Evolutionary conservation across 2,113 vertebrate species (phyloP).

Genomic region (Peromyscus leucopus): DNA sequence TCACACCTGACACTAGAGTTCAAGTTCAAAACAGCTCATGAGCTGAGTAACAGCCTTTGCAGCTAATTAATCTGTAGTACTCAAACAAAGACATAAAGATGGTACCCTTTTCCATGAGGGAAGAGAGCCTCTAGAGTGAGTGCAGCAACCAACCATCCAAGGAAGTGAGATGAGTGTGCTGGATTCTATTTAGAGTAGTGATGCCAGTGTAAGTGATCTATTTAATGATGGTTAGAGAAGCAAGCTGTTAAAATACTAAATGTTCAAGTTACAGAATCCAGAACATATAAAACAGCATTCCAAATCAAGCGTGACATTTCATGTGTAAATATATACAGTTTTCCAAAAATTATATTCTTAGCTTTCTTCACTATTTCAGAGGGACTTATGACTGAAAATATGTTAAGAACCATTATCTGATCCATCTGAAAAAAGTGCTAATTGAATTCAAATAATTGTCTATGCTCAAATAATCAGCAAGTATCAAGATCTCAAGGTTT

Average conservation of each 20-base stretch:
- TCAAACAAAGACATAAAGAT: conserved; percentile 16
- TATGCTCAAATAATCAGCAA: neutral
- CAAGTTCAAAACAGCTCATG: conserved; percentile 3
- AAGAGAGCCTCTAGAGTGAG: neutral
- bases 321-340: neutral
- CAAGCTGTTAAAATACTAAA: conserved; percentile 15
- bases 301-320: neutral
- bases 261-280: neutral
- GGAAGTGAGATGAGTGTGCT: neutral
- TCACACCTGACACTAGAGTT: conserved; percentile 38
- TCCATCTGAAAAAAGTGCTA: neutral
- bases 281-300: neutral
- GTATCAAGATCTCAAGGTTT: neutral
- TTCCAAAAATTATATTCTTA: neutral
- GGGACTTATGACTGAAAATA: neutral
- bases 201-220: neutral
- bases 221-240: neutral
- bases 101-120: neutral
- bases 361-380: conserved; percentile 47
- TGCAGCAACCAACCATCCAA: conserved; percentile 12
- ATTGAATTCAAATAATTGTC: neutral
- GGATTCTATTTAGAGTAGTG: neutral
- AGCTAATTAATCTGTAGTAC: neutral
- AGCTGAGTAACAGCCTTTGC: conserved; percentile 6
- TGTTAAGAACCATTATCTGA: neutral